Base-by-base conservation (phyloP, 2,113 vertebrate genomes). In the Chelonoidis abingdonii region DNA sequence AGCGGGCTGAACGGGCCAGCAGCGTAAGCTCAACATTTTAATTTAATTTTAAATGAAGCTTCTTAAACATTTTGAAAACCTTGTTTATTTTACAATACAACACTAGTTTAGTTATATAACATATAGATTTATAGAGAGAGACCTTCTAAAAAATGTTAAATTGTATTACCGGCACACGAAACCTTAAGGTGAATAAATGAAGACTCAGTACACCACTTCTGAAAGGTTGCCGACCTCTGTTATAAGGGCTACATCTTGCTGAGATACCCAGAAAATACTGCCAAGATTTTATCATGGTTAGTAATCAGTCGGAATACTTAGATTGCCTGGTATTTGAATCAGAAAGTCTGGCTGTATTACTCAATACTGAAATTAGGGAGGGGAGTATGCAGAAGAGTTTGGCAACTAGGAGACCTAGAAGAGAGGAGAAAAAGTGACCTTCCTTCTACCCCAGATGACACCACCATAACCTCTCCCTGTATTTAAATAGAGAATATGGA, bases 341-440 rank as follows among this genome's bases (percentile, higher is more conserved):
- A 75, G n/a, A 75, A 41, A 75, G 38, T 41, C 69, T 2, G 50
- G 47, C 25, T 29, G 10, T 0, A 29, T 11, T 75, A n/a, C 3
- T 0, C 8, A n/a, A 4, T 4, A 5, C 9, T 53, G 3, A 38
- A 62, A 87, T 24, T 5, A 29, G 44, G 4, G 7, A 62, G 38
- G 9, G n/a, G 21, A 89, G 47, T 10, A 4, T 13, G 50, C 47
- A 62, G 53, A 83, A 89, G 84, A 78, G 35, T 44, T n/a, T 2
- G 7, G 72, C 90, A 92, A 88, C 88, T 49, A 59, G n/a, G 82
- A 88, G 83, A 83, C 19, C 0, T 0, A 85, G 41, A 87, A 69
- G 3, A 41, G 69, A 56, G 29, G 54, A 16, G 17, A 56, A 80
- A 54, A 10, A 1, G 62, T 24, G n/a, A 3, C 41, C 65, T 38